Percentiles rank a stretch among this genome's conserved stretches.
Conservation (phyloP, 2,888 invertebrate species). For the Endomychus coccineus region DNA sequence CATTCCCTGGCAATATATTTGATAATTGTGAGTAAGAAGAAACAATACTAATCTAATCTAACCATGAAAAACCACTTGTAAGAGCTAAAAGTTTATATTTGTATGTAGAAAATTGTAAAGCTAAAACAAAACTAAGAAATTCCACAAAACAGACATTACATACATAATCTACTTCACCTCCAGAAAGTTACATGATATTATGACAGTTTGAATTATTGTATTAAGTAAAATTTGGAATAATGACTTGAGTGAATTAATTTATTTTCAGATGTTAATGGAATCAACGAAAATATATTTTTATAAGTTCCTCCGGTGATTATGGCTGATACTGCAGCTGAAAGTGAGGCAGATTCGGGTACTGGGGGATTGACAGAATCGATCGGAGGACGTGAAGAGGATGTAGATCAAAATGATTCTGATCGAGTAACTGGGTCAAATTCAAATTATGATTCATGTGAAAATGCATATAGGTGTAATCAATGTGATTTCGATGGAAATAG, state of each 20-base stretch:
- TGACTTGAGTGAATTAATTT: conserved; percentile 1
- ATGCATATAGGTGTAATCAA: conserved; percentile 57
- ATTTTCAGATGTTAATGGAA: conserved; percentile 37
- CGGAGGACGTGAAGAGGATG: conserved; percentile 38
- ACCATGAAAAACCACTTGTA: too few relatives aligned
- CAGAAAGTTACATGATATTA: neutral
- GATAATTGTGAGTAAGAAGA: too few relatives aligned
- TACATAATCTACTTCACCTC: too few relatives aligned
- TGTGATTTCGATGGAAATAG: conserved; percentile 80
- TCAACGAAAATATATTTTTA: conserved; percentile 17
- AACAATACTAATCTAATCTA: too few relatives aligned
- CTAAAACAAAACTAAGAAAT: too few relatives aligned
- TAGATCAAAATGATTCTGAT: conserved; percentile 46
- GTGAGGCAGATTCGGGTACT: conserved; percentile 44
- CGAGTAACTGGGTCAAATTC: conserved; percentile 45
- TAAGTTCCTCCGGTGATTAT: conserved; percentile 35
- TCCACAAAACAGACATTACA: too few relatives aligned
- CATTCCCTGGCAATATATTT: too few relatives aligned
- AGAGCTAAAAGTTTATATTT: conserved; percentile 1
- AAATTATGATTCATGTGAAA: conserved; percentile 53
- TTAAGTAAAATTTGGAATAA: too few relatives aligned
- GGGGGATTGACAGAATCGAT: conserved; percentile 28
- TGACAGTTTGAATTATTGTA: neutral
- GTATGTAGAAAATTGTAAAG: too few relatives aligned
- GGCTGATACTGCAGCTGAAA: conserved; percentile 42